phyloP scores from a whole-genome alignment of 2,888 invertebrate species.

The Hesperia comma region DNA sequence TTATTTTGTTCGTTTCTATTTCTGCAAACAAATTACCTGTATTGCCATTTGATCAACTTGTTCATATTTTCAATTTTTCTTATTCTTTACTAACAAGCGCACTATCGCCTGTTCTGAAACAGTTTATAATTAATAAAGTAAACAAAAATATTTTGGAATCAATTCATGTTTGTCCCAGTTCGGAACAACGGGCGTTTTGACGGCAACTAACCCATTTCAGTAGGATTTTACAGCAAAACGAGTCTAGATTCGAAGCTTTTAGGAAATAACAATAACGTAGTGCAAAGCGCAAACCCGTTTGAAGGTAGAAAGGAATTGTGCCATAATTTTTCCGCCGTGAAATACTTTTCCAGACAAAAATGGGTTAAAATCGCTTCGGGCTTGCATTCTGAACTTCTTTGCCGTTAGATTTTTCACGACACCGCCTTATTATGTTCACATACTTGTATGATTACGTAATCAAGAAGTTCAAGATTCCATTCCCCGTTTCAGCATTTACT shows the following conservation, averaged over 20 bases:
- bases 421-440: too few relatives aligned
- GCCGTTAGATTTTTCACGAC: not conserved
- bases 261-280: constrained; percentile 36
- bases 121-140: not conserved
- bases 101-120: too few relatives aligned
- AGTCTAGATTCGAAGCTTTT: constrained; percentile 32
- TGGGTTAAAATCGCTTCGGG: constrained; percentile 15
- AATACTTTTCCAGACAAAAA: constrained; percentile 29
- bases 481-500: too few relatives aligned
- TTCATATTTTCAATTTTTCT: too few relatives aligned
- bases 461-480: too few relatives aligned
- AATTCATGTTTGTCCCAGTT: not conserved
- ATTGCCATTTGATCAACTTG: too few relatives aligned
- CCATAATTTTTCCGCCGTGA: constrained; percentile 26
- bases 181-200: constrained; percentile 7
- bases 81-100: too few relatives aligned
- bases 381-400: not conserved
- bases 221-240: constrained; percentile 18
- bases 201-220: constrained; percentile 28
- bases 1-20: too few relatives aligned
- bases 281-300: constrained; percentile 34
- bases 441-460: too few relatives aligned
- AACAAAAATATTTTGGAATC: not conserved
- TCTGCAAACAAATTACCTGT: too few relatives aligned
- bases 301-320: constrained; percentile 33